Percentiles rank a stretch among this genome's conserved stretches.
Conservation (phyloP, 2,888 invertebrate species). For the Bugulina stolonifera region DNA sequence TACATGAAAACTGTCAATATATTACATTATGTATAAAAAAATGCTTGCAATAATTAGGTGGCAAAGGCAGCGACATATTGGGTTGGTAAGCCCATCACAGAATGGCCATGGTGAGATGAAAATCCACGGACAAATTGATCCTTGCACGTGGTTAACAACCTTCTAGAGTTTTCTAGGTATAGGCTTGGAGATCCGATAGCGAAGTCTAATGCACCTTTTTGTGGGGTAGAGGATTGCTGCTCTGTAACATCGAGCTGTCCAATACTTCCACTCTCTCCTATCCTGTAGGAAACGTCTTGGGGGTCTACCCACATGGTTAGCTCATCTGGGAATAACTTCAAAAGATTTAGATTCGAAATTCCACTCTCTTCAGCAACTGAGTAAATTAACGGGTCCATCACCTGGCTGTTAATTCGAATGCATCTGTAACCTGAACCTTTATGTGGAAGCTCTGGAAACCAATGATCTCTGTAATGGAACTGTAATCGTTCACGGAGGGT, state of each 20-base stretch:
- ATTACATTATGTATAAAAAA: no score
- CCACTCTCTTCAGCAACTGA: conserved; percentile 64
- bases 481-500: conserved; percentile 36
- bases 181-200: neutral
- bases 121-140: neutral
- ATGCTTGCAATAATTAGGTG: no score
- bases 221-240: neutral
- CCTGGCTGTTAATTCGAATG: conserved; percentile 64
- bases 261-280: conserved; percentile 63
- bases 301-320: conserved; percentile 74
- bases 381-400: conserved; percentile 65
- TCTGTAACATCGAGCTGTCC: conserved; percentile 54
- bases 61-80: no score
- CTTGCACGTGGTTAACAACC: conserved; percentile 5
- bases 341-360: conserved; percentile 52
- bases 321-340: conserved; percentile 62
- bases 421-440: conserved; percentile 69
- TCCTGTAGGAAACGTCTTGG: conserved; percentile 64
- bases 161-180: neutral
- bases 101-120: neutral
- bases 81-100: neutral
- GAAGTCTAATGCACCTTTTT: neutral
- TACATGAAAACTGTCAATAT: no score
- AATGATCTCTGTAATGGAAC: conserved; percentile 62
- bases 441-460: conserved; percentile 68